Conservation (phyloP, 2,113 vertebrate species). For the Lonchura striata region DNA sequence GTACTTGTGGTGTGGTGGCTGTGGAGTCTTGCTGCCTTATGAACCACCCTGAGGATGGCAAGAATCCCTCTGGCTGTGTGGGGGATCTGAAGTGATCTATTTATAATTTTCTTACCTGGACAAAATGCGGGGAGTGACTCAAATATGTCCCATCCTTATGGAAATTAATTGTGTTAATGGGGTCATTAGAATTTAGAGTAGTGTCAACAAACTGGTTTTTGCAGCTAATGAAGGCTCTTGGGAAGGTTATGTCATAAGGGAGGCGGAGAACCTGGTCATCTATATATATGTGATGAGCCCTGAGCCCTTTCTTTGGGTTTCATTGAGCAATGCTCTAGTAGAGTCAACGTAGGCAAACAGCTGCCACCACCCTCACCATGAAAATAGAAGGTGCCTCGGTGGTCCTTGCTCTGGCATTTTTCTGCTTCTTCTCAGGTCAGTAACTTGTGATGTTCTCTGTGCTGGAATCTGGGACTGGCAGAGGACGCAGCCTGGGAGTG, state of each 20-base stretch:
- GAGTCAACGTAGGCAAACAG: conserved; percentile 39
- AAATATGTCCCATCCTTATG: conserved; percentile 52
- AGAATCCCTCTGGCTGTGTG: not conserved
- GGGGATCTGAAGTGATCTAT: not conserved
- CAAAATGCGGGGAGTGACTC: conserved; percentile 62
- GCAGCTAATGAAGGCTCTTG: conserved; percentile 58
- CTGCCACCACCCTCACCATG: conserved; percentile 63
- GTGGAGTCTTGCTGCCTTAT: not conserved
- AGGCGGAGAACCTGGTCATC: conserved; percentile 61
- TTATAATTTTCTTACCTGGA: conserved; percentile 43
- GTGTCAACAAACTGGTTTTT: conserved; percentile 67
- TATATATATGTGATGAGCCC: conserved; percentile 45
- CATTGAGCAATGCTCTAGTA: conserved; percentile 58
- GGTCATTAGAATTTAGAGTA: conserved; percentile 57
- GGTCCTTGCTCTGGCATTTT: conserved; percentile 63
- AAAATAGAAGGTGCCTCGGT: conserved; percentile 58
- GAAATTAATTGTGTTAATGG: conserved; percentile 67
- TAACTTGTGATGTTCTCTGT: conserved; percentile 20
- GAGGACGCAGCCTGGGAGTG: not conserved
- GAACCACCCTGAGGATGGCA: not conserved
- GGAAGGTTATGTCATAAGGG: conserved; percentile 41
- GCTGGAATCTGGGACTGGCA: not conserved
- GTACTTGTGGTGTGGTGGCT: not conserved
- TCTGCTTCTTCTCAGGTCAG: conserved; percentile 70
- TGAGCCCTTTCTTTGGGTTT: conserved; percentile 47